Base-by-base conservation (phyloP, 2,888 invertebrate species). In the Cyclophora punctaria region DNA sequence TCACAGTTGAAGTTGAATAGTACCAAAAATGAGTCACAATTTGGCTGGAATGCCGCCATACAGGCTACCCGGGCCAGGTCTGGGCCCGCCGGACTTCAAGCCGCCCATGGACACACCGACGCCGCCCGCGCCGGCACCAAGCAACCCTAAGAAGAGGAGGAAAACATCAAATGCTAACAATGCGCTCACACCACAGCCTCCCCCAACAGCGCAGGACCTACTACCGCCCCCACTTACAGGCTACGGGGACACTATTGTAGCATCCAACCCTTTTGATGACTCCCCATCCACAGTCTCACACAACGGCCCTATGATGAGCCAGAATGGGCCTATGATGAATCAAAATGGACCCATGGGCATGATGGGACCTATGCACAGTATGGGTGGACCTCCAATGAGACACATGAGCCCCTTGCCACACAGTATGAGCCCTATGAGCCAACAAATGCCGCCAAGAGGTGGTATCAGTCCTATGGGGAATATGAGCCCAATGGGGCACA, bases 201-300 rank as follows among this genome's bases (percentile, higher is more conserved):
- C 91, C 61, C 93, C 92, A 52, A 94, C 93, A 53, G 92, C 91
- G 70, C 94, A 93, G 67, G 93, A 95, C 80, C 93, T 96, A 71
- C 84, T 96, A 57, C 90, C 96, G 64, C 96, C 96, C 45, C 96
- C 96, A 35, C 92, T 96, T 69, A 93, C 95, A 45, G 96, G 96
- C 62, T 97, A 95, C 82, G 97, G 97, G 41, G 97, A 97, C 75
- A 97, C 97, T 53, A 96, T 98, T 73, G 94, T 97, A 56, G 97
- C 97, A 52, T 96, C 96, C 57, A 98, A 98, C 84, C 97, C 97
- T 42, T 98, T 98, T 79, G 97, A 98, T 83, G 97, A 98, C 77
- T 95, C 95, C 49, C 95, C 95, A 47, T 91, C 91, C 46, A 91
- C 91, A 47, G 87, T 90, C 47, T 82, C 89, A 59, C 82, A 91